A percentile compares a stretch with the other conserved stretches of the same genome.
Conservation (phyloP, 2,888 invertebrate genomes). For the Empis livida region DNA sequence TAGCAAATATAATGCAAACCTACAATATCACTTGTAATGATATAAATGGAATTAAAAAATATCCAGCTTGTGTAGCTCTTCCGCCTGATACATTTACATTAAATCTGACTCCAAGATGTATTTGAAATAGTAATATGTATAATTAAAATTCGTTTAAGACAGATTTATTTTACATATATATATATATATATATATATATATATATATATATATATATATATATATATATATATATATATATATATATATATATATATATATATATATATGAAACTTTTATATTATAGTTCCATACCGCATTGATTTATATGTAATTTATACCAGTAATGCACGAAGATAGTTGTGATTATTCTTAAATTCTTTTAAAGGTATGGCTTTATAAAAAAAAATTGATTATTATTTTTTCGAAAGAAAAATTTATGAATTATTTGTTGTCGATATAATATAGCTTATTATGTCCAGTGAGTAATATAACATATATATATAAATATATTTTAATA, state of each 20-base stretch:
- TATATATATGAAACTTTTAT: no score
- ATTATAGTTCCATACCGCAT: neutral
- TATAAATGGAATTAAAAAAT: slow-evolving; percentile 41
- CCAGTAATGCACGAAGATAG: no score
- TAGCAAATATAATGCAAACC: slow-evolving; percentile 57
- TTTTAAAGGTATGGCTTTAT: no score
- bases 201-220: neutral
- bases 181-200: neutral
- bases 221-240: neutral
- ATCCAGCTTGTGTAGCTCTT: slow-evolving; percentile 59
- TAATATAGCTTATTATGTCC: no score
- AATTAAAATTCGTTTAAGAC: neutral
- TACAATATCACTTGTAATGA: slow-evolving; percentile 51
- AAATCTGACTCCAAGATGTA: slow-evolving; percentile 40
- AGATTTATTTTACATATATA: neutral
- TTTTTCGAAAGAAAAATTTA: no score
- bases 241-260: neutral
- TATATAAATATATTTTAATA: no score
- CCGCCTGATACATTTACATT: slow-evolving; percentile 59
- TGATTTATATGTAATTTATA: no score
- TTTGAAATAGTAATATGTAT: neutral
- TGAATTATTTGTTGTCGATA: no score
- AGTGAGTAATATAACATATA: no score
- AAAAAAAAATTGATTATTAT: no score
- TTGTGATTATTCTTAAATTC: no score